Evolutionary conservation across 2,888 invertebrate species (phyloP).

Genomic region (Tachina grossa): DNA sequence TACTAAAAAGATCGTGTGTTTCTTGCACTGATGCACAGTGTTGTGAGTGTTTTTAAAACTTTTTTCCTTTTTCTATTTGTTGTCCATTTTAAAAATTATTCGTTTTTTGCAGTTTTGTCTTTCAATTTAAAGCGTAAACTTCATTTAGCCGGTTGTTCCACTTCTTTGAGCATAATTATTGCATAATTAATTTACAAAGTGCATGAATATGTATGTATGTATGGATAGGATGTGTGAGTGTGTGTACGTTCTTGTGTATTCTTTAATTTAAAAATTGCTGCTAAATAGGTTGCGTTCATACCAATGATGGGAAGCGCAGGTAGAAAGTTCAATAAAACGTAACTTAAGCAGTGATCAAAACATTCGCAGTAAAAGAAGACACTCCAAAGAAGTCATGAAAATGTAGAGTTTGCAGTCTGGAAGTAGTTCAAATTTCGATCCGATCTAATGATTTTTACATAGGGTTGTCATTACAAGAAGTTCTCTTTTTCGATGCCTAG

Average conservation of each 20-base stretch:
- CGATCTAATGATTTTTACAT: too few species aligned
- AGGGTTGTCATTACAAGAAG: too few species aligned
- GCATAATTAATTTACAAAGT: conserved; percentile 58
- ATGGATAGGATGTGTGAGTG: background rate
- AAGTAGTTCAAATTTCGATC: too few species aligned
- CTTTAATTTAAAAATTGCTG: conserved; percentile 38
- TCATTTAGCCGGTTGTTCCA: conserved; percentile 56
- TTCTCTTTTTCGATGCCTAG: too few species aligned
- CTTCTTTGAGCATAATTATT: conserved; percentile 61
- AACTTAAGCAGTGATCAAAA: too few species aligned
- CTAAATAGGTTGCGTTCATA: conserved; percentile 43
- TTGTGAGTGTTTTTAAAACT: conserved; percentile 4
- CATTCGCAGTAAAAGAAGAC: too few species aligned
- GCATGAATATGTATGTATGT: background rate
- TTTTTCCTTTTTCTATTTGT: background rate
- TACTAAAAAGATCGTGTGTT: background rate
- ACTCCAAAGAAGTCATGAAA: too few species aligned
- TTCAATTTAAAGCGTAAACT: background rate
- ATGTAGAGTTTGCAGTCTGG: too few species aligned
- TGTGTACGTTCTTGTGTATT: background rate
- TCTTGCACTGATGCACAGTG: background rate
- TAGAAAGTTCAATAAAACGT: background rate
- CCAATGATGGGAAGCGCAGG: background rate
- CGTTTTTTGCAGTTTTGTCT: conserved; percentile 19
- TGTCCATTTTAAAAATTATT: conserved; percentile 39